Evolutionary conservation across 1,140 invertebrate genomes (phyloP).

Genomic region (Penaeus indicus): DNA sequence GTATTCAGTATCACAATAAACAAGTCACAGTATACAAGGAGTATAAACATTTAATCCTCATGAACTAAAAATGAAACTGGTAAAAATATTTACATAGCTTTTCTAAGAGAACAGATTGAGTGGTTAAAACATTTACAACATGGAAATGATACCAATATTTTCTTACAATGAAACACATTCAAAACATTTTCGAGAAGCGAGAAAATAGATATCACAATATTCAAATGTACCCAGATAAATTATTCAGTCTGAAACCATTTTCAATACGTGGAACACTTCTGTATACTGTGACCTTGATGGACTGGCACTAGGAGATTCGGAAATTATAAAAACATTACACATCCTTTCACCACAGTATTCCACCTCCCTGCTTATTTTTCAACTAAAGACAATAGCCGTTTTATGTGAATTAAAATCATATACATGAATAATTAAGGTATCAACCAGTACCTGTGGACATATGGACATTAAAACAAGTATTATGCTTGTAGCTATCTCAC

Average conservation of each 20-base stretch:
- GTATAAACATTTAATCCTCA: not conserved
- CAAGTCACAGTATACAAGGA: conserved; percentile 46
- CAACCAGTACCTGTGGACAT: no score
- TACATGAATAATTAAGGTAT: no score
- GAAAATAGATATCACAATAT: not conserved
- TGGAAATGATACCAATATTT: no score
- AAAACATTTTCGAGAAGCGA: not conserved
- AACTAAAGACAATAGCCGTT: not conserved
- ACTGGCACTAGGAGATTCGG: conserved; percentile 38
- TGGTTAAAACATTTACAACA: no score
- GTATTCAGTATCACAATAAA: conserved; percentile 59
- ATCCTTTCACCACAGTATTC: no score
- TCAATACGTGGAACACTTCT: not conserved
- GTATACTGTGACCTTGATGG: conserved; percentile 40
- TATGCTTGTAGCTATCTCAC: no score
- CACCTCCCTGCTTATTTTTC: not conserved
- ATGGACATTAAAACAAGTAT: no score
- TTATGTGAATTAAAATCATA: no score
- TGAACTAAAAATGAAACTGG: not conserved
- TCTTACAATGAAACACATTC: no score
- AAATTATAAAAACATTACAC: not conserved
- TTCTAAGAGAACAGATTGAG: no score
- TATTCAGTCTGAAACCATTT: not conserved
- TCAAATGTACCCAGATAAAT: conserved; percentile 19
- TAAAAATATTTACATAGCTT: not conserved